Evolutionary conservation across 2,113 vertebrate species (phyloP).

Genomic region (Climacteris rufus): DNA sequence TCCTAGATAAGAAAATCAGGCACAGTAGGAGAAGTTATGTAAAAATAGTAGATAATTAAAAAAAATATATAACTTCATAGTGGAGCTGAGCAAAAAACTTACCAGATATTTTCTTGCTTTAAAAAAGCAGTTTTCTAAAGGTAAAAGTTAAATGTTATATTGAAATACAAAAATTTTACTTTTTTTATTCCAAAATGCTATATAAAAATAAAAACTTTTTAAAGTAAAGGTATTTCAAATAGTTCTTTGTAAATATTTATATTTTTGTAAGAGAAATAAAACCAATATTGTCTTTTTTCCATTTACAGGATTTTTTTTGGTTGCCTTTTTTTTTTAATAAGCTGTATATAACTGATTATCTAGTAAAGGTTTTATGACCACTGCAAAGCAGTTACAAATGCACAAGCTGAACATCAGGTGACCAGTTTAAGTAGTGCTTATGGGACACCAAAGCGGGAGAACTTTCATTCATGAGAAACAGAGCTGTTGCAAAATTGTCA

Average conservation of each 20-base stretch:
- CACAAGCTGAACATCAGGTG: neutral
- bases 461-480: neutral
- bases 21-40: neutral
- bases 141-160: neutral
- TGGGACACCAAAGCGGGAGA: neutral
- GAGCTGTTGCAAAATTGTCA: neutral
- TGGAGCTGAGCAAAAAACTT: neutral
- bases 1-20: neutral
- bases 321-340: neutral
- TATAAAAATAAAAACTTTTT: neutral
- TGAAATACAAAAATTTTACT: neutral
- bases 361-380: neutral
- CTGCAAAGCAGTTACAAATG: neutral
- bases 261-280: neutral
- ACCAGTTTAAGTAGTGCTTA: neutral
- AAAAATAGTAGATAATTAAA: neutral
- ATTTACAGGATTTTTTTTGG: neutral
- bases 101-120: neutral
- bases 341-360: neutral
- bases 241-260: neutral
- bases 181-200: neutral
- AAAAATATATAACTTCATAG: neutral
- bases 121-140: neutral
- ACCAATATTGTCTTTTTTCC: neutral
- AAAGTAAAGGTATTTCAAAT: neutral